phyloP scores from a whole-genome alignment of 2,888 invertebrate genomes.

The Thelaira solivaga region DNA sequence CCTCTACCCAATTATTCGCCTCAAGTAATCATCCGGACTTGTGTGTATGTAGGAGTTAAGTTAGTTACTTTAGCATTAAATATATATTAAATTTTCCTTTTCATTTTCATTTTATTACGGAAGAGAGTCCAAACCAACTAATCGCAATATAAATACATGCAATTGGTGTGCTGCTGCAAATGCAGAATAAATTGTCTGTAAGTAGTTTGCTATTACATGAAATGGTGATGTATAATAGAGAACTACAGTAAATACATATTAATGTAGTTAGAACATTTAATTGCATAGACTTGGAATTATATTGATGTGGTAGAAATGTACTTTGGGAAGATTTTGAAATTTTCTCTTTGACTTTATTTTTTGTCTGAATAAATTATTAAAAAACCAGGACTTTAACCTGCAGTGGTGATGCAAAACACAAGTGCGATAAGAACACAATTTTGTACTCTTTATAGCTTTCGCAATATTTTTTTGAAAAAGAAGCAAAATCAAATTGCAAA shows the following conservation, averaged over 20 bases:
- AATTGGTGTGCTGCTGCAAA: neutral
- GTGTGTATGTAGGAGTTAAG: slow-evolving; percentile 5
- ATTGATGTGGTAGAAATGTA: too few relatives aligned
- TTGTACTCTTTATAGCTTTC: too few relatives aligned
- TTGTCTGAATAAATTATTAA: too few relatives aligned
- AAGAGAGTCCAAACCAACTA: slow-evolving; percentile 26
- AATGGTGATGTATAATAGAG: slow-evolving; percentile 1
- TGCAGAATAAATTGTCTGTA: slow-evolving; percentile 5
- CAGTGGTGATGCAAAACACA: too few relatives aligned
- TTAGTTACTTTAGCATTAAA: slow-evolving; percentile 38
- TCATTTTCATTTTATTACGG: slow-evolving; percentile 13
- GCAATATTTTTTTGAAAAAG: too few relatives aligned
- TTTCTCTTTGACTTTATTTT: too few relatives aligned
- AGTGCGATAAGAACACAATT: too few relatives aligned
- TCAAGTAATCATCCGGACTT: slow-evolving; percentile 4
- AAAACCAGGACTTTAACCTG: too few relatives aligned
- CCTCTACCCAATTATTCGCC: slow-evolving; percentile 18
- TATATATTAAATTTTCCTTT: slow-evolving; percentile 44
- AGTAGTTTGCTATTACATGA: slow-evolving; percentile 17
- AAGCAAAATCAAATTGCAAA: too few relatives aligned
- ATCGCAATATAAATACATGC: slow-evolving; percentile 3
- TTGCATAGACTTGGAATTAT: too few relatives aligned
- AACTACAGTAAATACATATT: neutral
- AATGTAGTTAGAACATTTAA: too few relatives aligned
- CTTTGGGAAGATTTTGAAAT: too few relatives aligned